Percentiles rank a stretch among this genome's conserved stretches.
phyloP scores from a whole-genome alignment of 1,140 invertebrate genomes.

The Chlorops oryzae region DNA sequence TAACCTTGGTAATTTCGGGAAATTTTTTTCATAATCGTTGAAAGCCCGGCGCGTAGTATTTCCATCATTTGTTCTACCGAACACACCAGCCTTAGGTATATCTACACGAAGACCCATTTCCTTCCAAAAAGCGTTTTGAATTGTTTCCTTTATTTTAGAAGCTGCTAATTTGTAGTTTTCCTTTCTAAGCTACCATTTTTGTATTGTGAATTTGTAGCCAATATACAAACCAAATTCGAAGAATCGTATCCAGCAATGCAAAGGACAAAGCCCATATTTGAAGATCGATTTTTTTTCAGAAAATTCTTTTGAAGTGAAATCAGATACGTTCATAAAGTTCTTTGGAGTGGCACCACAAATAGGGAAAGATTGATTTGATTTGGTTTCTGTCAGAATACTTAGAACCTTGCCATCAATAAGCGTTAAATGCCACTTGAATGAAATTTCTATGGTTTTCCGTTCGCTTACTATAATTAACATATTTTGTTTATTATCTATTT shows the following conservation, averaged over 20 bases:
- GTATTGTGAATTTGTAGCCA: constrained; percentile 5
- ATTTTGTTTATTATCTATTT: constrained; percentile 4
- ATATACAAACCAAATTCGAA: constrained; percentile 18
- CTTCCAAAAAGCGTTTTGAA: constrained; percentile 13
- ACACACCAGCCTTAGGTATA: constrained; percentile 12
- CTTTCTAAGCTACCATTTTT: constrained; percentile 13
- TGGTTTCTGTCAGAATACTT: constrained; percentile 13
- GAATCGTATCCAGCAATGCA: constrained; percentile 18
- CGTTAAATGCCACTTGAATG: constrained; percentile 11
- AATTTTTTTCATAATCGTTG: constrained; percentile 18
- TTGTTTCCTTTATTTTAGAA: constrained; percentile 7
- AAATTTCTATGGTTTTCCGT: constrained; percentile 8
- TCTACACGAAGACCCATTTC: constrained; percentile 5
- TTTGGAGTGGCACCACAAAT: constrained; percentile 14
- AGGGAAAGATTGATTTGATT: constrained; percentile 14
- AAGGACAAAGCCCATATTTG: constrained; percentile 16
- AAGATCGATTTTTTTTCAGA: constrained; percentile 5
- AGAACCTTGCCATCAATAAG: constrained; percentile 21
- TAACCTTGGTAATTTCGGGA: constrained; percentile 27
- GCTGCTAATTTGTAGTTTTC: background rate
- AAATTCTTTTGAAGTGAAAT: constrained; percentile 10
- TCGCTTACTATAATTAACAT: constrained; percentile 2
- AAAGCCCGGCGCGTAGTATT: constrained; percentile 37
- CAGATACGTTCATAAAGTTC: constrained; percentile 12
- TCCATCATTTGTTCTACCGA: constrained; percentile 32